phyloP scores from a whole-genome alignment of 2,113 vertebrate genomes.

The Scopus umbretta region DNA sequence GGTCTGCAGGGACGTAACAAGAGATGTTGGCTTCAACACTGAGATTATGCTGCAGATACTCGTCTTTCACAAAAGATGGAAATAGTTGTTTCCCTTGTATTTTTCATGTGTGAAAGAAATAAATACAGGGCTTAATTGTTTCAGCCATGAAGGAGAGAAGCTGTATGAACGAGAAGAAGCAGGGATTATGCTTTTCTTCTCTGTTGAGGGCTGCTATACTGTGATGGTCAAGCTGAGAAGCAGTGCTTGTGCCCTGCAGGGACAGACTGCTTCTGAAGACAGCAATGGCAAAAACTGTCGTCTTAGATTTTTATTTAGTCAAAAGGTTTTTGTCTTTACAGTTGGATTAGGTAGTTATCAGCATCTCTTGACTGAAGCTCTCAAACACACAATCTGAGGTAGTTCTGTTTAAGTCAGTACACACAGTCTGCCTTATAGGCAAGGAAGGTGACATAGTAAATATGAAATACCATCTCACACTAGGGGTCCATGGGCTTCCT shows the following conservation, averaged over 20 bases:
- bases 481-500: background rate
- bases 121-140: background rate
- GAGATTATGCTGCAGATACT: background rate
- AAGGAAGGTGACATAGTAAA: background rate
- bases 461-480: background rate
- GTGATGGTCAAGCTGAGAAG: background rate
- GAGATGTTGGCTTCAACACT: background rate
- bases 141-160: background rate
- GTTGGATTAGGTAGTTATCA: background rate
- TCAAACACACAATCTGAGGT: background rate
- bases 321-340: background rate
- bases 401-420: background rate
- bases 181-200: background rate
- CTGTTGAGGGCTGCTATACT: background rate
- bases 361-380: background rate
- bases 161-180: background rate
- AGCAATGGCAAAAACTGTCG: background rate
- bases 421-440: background rate
- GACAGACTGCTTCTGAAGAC: background rate
- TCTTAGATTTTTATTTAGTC: background rate
- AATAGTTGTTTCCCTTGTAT: background rate
- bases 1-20: background rate
- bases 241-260: background rate
- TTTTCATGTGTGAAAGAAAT: background rate
- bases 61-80: background rate